These are phyloP conservation scores for Ptilodon capucinus DNA, from an alignment of 2,888 invertebrate genomes.

Conservation along the genomic window DNA sequence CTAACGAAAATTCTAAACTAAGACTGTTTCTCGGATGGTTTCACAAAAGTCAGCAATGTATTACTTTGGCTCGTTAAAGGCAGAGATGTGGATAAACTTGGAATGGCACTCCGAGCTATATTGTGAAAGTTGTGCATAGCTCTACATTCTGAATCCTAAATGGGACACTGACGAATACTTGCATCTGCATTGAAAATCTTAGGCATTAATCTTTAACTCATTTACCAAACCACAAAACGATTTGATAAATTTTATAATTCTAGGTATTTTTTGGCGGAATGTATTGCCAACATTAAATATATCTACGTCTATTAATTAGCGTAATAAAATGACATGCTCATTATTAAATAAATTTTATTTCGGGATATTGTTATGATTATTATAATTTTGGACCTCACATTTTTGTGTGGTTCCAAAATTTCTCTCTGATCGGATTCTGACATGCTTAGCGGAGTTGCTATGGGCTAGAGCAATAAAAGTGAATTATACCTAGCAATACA, in stretches of 20 bases:
- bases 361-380: neutral
- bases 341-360: neutral
- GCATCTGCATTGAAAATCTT: neutral
- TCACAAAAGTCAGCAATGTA: constrained; percentile 36
- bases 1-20: constrained; percentile 5
- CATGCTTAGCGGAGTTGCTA: neutral
- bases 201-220: too few relatives aligned
- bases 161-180: constrained; percentile 39
- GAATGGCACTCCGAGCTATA: constrained; percentile 50
- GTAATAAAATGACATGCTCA: neutral
- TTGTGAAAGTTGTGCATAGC: constrained; percentile 55
- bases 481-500: constrained; percentile 37
- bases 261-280: neutral
- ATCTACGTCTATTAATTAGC: neutral
- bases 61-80: constrained; percentile 38
- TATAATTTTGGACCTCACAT: neutral
- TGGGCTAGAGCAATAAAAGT: constrained; percentile 27
- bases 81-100: constrained; percentile 55
- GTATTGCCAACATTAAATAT: neutral
- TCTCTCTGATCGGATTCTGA: neutral
- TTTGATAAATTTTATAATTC: neutral
- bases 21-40: constrained; percentile 13
- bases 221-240: too few relatives aligned
- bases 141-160: constrained; percentile 51
- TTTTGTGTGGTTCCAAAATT: too few relatives aligned